Evolutionary conservation across 1,140 invertebrate genomes (phyloP), one percentile per base, ranked within the genome.

Genomic region (Pararge aegeria): DNA sequence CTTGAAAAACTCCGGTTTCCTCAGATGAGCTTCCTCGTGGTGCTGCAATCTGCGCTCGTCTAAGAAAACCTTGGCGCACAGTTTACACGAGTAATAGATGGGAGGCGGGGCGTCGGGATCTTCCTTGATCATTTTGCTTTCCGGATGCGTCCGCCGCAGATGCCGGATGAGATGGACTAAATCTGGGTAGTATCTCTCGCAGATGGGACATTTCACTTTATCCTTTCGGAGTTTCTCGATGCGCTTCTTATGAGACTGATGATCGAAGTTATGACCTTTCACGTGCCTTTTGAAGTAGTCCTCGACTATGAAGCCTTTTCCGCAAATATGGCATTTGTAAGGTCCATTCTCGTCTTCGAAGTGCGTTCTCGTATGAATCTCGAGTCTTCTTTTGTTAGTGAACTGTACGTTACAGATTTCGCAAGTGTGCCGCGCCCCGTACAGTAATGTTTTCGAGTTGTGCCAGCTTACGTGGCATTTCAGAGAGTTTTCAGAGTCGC

Each of bases 121-220:
- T 9, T 78, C 70, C 58, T 91, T 91, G 12, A 91, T 81, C 89
- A 91, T 91, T 64, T 90, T 90, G 44, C 80, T 89, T 55, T 90
- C 78, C 0, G 90, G 89, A 68, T 91, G 90, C 5, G 81, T 82
- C 2, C 80, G 68, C 9, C 75, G 65, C 52, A 91, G 56, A 48
- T 91, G 90, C 0, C 86, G 74, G 12, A 90, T 86, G 13, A 90
- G 73, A 64, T 85, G 83, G 7, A 81, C 59, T 20, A 86, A 61
- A 40, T 89, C 78, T 1, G 87, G 76, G 52, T 89, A 91, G 56
- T 74, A 82, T 7, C 81, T 75, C 0, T 71, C 62, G 55, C 90
- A 91, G 20, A 90, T 86, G 0, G 90, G 89, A 63, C 90, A 91
- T 29, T 87, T 83, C 1, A 90, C 85, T 62, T 89, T 86, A 38